Conservation (phyloP, 2,888 invertebrate species). For the Eremobia ochroleuca region DNA sequence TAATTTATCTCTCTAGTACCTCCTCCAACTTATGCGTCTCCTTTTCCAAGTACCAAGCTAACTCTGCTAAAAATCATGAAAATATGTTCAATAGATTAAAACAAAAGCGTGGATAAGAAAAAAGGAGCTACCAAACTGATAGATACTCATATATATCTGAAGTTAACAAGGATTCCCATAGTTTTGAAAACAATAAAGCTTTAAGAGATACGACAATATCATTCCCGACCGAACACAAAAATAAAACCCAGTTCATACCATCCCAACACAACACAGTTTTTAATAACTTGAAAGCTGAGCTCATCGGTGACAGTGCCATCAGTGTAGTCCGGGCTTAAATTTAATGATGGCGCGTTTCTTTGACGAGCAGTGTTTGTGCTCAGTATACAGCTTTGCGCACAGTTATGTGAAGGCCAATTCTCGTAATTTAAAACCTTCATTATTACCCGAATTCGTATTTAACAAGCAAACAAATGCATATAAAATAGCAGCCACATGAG, state of each 20-base stretch:
- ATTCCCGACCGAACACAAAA: constrained; percentile 10
- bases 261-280: constrained; percentile 18
- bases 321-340: constrained; percentile 39
- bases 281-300: constrained; percentile 51
- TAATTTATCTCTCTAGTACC: too few relatives aligned
- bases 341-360: constrained; percentile 53
- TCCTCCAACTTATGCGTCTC: too few relatives aligned
- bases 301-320: constrained; percentile 29
- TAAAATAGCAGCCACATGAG: neutral
- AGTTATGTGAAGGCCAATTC: constrained; percentile 45
- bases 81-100: neutral
- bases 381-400: constrained; percentile 10
- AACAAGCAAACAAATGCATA: constrained; percentile 12
- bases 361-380: constrained; percentile 48
- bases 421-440: too few relatives aligned
- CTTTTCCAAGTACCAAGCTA: neutral
- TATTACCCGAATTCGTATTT: neutral
- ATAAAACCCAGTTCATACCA: constrained; percentile 7
- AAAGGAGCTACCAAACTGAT: too few relatives aligned
- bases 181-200: neutral
- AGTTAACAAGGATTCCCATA: too few relatives aligned
- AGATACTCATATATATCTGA: neutral
- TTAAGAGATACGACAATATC: neutral
- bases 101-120: too few relatives aligned
- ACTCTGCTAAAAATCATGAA: too few relatives aligned